These are phyloP conservation scores for Pteropus rufus DNA, from an alignment of 2,797 vertebrate species.

Conservation along the genomic window DNA sequence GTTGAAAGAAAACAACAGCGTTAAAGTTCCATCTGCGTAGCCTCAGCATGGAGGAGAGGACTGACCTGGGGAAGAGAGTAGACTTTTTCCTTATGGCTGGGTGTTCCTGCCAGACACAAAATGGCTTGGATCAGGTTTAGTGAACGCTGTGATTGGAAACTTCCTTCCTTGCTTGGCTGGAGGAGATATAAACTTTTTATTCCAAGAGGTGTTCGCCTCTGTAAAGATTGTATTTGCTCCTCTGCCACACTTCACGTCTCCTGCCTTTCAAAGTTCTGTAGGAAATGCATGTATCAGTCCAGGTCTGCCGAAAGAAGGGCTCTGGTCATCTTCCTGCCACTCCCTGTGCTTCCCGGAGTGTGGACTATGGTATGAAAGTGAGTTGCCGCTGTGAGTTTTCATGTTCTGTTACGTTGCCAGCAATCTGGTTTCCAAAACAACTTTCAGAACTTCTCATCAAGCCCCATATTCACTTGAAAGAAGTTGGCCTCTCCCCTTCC, in stretches of 20 bases:
- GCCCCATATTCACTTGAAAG: not conserved
- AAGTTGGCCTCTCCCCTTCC: not conserved
- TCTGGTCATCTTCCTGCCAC: not conserved
- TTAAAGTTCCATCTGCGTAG: not conserved
- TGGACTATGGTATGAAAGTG: not conserved
- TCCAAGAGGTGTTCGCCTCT: not conserved
- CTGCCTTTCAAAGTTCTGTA: not conserved
- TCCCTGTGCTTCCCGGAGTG: not conserved
- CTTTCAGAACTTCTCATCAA: not conserved
- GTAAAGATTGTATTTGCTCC: not conserved
- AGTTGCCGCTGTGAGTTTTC: not conserved
- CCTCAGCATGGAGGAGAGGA: not conserved
- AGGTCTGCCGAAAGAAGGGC: not conserved
- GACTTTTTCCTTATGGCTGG: not conserved
- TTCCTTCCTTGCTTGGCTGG: not conserved
- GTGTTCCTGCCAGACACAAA: not conserved
- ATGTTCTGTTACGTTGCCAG: not conserved
- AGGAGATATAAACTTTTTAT: not conserved
- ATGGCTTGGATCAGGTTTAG: not conserved
- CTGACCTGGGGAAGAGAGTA: not conserved
- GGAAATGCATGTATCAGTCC: not conserved
- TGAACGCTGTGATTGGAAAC: not conserved
- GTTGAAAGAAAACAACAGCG: not conserved
- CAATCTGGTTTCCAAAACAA: conserved; percentile 31
- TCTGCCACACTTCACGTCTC: not conserved